Percentiles rank a stretch among this genome's conserved stretches.
These are phyloP conservation scores for Pseudochirops corinnae DNA, from an alignment of 2,797 vertebrate genomes.

Conservation along the genomic window DNA sequence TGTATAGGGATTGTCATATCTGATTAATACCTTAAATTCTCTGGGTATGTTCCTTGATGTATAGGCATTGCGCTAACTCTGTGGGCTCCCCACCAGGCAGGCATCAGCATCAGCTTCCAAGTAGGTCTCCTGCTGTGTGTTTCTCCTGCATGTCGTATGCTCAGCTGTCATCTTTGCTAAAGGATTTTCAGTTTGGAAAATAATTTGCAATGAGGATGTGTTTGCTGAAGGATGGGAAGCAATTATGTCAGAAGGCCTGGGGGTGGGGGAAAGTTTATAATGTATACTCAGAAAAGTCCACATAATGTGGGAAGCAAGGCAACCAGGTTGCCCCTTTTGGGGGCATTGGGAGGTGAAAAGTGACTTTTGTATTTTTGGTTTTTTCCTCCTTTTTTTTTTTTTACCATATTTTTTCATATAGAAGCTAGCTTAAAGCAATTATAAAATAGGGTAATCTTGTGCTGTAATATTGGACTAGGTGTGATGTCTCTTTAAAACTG, in stretches of 20 bases:
- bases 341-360: neutral
- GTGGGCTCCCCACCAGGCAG: conserved; percentile 12
- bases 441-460: neutral
- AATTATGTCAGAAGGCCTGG: neutral
- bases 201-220: neutral
- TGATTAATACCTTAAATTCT: conserved; percentile 79
- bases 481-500: neutral
- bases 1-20: conserved; percentile 81
- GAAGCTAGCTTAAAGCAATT: neutral
- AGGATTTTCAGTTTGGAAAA: conserved; percentile 58
- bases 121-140: conserved; percentile 51
- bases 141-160: conserved; percentile 4
- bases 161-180: conserved; percentile 65
- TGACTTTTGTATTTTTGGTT: too few relatives aligned
- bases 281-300: rapidly evolving
- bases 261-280: neutral
- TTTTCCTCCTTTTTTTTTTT: neutral
- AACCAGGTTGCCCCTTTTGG: neutral
- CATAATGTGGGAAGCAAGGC: neutral
- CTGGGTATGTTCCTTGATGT: conserved; percentile 82
- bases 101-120: conserved; percentile 26
- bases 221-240: neutral
- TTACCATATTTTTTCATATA: neutral
- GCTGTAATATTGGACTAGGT: neutral
- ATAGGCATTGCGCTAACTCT: conserved; percentile 53